Percentiles rank a stretch among this genome's conserved stretches.
phyloP scores from a whole-genome alignment of 1,140 invertebrate genomes.

The Cydia amplana region DNA sequence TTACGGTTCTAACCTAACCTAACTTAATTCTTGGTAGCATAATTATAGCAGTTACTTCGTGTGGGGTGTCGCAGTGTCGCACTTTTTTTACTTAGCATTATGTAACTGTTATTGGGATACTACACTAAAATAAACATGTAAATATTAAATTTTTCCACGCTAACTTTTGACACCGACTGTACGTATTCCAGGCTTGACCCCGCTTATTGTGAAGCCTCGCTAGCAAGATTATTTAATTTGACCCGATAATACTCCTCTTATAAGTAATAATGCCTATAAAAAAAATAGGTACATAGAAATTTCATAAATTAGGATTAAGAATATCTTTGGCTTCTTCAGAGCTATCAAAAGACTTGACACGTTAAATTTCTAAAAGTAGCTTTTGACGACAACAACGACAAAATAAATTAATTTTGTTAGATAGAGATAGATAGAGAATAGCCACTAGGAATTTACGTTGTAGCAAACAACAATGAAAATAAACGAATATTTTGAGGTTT shows the following conservation, averaged over 20 bases:
- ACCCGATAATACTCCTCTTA: slow-evolving; percentile 34
- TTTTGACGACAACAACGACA: not conserved
- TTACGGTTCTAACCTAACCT: no score
- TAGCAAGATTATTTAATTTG: slow-evolving; percentile 48
- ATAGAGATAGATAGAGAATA: not conserved
- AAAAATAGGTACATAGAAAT: not conserved
- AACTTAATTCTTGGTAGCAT: no score
- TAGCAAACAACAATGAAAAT: no score
- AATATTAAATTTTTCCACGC: no score
- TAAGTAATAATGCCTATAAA: not conserved
- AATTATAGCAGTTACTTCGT: no score
- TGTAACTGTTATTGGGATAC: no score
- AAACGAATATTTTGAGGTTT: no score
- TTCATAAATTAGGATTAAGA: not conserved
- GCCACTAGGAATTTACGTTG: not conserved
- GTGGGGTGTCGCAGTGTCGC: no score
- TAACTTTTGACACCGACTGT: slow-evolving; percentile 15
- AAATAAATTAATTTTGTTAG: not conserved
- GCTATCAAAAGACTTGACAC: not conserved
- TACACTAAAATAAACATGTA: no score
- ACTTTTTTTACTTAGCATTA: no score
- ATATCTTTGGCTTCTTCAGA: not conserved
- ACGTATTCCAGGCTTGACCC: slow-evolving; percentile 41
- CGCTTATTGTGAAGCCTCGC: slow-evolving; percentile 38
- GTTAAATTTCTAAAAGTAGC: not conserved